Conservation (phyloP, 2,113 vertebrate species). For the Podilymbus podiceps region DNA sequence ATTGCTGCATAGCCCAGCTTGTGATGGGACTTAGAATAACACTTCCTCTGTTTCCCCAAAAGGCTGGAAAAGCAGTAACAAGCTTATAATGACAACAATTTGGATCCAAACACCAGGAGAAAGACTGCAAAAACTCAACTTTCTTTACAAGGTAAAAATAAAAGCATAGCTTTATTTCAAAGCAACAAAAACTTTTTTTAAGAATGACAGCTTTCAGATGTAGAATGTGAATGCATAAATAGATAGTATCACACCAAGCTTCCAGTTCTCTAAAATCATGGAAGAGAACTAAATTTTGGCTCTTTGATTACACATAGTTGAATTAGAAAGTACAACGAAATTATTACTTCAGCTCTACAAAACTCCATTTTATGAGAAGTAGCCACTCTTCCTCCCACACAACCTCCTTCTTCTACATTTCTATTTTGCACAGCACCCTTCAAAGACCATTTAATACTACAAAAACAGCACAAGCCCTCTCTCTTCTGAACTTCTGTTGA, state of each 20-base stretch:
- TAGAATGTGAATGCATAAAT: neutral
- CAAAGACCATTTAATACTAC: neutral
- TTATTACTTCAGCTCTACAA: neutral
- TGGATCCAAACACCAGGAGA: neutral
- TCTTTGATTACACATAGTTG: neutral
- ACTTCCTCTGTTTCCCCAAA: neutral
- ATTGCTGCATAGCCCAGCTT: neutral
- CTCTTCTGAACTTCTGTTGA: neutral
- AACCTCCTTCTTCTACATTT: neutral
- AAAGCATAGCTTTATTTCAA: neutral
- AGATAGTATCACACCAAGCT: neutral
- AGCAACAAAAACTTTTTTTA: neutral
- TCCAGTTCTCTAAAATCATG: neutral
- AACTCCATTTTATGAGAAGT: neutral
- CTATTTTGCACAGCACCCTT: neutral
- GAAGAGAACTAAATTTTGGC: neutral
- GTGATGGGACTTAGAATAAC: neutral
- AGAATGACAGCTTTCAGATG: neutral
- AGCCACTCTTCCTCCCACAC: neutral
- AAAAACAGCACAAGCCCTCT: accelerated
- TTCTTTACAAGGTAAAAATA: neutral
- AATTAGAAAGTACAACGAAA: neutral
- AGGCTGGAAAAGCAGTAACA: neutral
- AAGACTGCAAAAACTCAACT: neutral
- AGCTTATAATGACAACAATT: neutral